phyloP scores from a whole-genome alignment of 1,140 invertebrate species.

The Muscidifurax raptorellus region DNA sequence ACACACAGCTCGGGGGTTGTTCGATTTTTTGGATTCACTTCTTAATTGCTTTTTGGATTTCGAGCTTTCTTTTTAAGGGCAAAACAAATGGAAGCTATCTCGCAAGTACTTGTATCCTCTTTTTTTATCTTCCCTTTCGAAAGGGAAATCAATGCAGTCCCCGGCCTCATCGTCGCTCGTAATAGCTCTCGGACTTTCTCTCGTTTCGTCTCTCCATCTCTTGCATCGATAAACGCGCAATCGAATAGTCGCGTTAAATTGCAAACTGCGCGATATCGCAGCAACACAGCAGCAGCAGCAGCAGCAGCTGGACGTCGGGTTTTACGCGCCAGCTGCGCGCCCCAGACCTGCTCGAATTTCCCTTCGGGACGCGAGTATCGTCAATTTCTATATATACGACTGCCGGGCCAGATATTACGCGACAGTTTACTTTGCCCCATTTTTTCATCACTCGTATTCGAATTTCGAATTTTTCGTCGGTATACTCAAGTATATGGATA shows the following conservation, averaged over 20 bases:
- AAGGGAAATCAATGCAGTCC: not conserved
- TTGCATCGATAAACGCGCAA: not conserved
- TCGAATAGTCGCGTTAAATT: not conserved
- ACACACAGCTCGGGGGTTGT: not conserved
- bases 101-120: no score
- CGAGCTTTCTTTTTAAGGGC: not conserved
- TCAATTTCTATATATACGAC: not conserved
- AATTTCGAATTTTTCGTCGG: no score
- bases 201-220: no score
- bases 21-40: not conserved
- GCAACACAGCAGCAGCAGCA: not conserved
- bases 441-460: no score
- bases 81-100: no score
- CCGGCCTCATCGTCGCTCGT: not conserved
- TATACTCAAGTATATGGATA: no score
- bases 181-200: not conserved
- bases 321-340: not conserved
- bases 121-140: no score
- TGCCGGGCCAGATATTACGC: no score
- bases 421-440: no score
- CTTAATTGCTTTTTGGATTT: not conserved
- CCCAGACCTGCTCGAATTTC: not conserved
- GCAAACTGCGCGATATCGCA: not conserved
- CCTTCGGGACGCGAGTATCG: not conserved
- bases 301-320: not conserved